Conservation (phyloP, 2,888 invertebrate species). For the Eudasyphora cyanicolor region DNA sequence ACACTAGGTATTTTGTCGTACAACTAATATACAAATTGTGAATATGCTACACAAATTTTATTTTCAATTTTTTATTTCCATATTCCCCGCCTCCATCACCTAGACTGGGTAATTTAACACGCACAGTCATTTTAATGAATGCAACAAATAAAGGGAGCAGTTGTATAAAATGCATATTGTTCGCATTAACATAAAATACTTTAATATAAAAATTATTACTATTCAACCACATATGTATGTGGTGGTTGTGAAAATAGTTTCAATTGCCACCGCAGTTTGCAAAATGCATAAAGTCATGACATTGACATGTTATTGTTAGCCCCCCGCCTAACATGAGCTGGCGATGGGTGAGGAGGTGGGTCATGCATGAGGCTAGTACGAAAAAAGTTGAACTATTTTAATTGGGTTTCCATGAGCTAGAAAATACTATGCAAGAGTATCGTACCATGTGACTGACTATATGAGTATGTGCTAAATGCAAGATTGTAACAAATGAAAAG, state of each 20-base stretch:
- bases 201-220: conserved; percentile 2
- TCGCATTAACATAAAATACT: neutral
- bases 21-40: too few relatives aligned
- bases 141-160: neutral
- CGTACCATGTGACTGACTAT: too few relatives aligned
- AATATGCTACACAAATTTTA: too few relatives aligned
- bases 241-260: conserved; percentile 1
- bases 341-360: too few relatives aligned
- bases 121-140: neutral
- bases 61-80: neutral
- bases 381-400: neutral
- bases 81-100: neutral
- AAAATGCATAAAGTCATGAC: conserved; percentile 9
- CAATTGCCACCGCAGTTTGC: conserved; percentile 14
- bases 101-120: too few relatives aligned
- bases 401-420: neutral
- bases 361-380: conserved; percentile 33
- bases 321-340: too few relatives aligned
- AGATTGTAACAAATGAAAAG: too few relatives aligned
- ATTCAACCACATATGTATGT: neutral
- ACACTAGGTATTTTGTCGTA: too few relatives aligned
- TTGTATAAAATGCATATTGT: neutral
- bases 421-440: too few relatives aligned
- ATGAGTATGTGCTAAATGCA: neutral
- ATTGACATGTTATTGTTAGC: conserved; percentile 47